These are phyloP conservation scores for Silurus meridionalis DNA, from an alignment of 2,113 vertebrate genomes.

Conservation along the genomic window DNA sequence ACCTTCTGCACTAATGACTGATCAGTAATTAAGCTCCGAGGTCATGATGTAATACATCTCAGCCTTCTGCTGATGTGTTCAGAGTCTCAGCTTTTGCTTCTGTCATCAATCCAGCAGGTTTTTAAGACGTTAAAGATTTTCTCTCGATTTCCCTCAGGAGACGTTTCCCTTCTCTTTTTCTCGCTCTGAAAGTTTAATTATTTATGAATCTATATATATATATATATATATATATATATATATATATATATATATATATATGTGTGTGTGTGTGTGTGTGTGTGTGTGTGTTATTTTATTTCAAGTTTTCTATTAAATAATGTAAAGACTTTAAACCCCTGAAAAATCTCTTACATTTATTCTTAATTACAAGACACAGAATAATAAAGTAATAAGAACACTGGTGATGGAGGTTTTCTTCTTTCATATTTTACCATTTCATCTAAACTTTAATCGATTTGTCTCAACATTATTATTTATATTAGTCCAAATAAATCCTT, in stretches of 20 bases:
- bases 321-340: background rate
- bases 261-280: no score
- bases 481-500: background rate
- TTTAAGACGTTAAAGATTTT: background rate
- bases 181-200: background rate
- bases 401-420: background rate
- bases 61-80: background rate
- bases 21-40: background rate
- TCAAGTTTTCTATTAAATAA: background rate
- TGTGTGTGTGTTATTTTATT: background rate
- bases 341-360: no score
- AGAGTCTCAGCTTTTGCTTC: background rate
- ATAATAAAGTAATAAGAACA: background rate
- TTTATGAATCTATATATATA: no score
- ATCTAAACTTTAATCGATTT: background rate
- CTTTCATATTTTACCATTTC: background rate
- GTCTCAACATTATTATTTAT: background rate
- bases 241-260: background rate
- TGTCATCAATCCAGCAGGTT: background rate
- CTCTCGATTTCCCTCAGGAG: background rate
- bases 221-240: background rate
- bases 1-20: background rate
- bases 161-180: background rate
- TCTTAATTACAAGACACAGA: no score
- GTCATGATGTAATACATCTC: background rate